A percentile compares a stretch with the other conserved stretches of the same genome.
Conservation (phyloP, 2,113 vertebrate species). For the Cinclus cinclus region DNA sequence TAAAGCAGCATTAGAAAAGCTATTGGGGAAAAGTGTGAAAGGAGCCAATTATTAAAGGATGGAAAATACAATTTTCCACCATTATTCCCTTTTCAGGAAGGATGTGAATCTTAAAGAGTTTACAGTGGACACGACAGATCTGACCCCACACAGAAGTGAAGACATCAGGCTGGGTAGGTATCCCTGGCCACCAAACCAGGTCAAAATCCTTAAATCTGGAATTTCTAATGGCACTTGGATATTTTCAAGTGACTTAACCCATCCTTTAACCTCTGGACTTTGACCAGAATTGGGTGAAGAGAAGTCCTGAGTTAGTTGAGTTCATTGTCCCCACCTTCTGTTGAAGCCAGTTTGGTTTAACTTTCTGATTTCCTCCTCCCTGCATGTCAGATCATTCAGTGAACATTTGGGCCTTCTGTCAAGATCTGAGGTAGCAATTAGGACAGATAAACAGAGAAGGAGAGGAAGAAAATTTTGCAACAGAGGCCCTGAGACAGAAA, state of each 20-base stretch:
- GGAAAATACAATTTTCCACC: neutral
- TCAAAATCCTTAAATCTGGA: neutral
- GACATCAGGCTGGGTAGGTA: conserved; percentile 83
- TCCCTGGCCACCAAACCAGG: neutral
- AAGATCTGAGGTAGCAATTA: neutral
- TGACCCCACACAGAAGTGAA: conserved; percentile 72
- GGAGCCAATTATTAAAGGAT: neutral
- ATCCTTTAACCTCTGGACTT: neutral
- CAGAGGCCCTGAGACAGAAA: neutral
- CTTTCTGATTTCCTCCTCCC: neutral
- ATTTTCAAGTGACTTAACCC: neutral
- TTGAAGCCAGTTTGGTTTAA: neutral
- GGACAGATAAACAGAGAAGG: neutral
- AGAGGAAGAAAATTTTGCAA: neutral
- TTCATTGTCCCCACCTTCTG: neutral
- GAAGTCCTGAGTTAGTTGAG: neutral
- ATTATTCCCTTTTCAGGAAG: conserved; percentile 69
- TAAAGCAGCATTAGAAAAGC: neutral
- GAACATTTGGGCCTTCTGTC: neutral
- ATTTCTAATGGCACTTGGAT: neutral
- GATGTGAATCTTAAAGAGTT: conserved; percentile 79
- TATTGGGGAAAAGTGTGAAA: neutral
- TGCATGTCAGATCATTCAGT: neutral
- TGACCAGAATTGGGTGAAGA: neutral
- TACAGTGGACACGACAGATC: conserved; percentile 75